Percentiles rank a stretch among this genome's conserved stretches.
Conservation (phyloP, 1,140 invertebrate genomes). For the Heliothis virescens region DNA sequence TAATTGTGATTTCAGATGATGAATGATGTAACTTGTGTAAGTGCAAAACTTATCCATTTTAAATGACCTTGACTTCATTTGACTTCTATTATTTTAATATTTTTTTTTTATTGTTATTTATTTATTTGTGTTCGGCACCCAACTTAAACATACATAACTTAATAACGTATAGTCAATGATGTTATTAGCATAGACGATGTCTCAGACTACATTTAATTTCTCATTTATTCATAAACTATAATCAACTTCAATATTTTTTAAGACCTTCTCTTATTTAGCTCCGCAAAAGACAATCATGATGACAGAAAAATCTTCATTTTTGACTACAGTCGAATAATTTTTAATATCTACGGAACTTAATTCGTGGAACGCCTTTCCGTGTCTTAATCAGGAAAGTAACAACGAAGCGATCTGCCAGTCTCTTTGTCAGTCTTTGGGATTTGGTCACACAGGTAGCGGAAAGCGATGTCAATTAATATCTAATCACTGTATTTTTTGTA, state of each 20-base stretch:
- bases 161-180: too few species aligned
- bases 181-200: too few species aligned
- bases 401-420: conserved; percentile 3
- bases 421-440: background rate
- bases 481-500: too few species aligned
- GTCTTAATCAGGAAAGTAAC: conserved; percentile 24
- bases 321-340: conserved; percentile 39
- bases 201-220: background rate
- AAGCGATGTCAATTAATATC: background rate
- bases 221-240: background rate
- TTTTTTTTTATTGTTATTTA: too few species aligned
- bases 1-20: too few species aligned
- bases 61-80: too few species aligned
- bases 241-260: background rate
- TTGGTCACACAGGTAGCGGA: background rate
- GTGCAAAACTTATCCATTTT: too few species aligned
- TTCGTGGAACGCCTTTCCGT: background rate
- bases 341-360: conserved; percentile 26
- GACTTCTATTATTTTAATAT: too few species aligned
- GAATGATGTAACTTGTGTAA: too few species aligned
- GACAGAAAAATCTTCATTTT: conserved; percentile 9
- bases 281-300: background rate
- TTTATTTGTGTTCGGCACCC: too few species aligned
- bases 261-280: background rate
- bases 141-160: too few species aligned